Conservation (phyloP, 2,797 vertebrate genomes). For the Eremophila alpestris region DNA sequence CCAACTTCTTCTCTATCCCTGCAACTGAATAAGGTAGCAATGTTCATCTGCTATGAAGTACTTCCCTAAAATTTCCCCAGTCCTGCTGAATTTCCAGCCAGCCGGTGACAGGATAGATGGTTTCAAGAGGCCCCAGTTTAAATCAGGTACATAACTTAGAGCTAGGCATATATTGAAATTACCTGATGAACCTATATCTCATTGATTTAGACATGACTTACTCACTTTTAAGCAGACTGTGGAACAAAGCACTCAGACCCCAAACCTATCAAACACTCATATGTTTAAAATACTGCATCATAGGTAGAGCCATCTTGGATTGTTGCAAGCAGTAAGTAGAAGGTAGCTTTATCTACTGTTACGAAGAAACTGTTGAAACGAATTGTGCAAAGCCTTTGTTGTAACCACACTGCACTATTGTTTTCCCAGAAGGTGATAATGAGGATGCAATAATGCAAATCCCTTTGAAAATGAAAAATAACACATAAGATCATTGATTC, state of each 20-base stretch:
- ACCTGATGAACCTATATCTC: background rate
- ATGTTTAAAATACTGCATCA: background rate
- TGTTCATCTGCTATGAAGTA: background rate
- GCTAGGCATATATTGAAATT: background rate
- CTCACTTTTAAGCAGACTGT: background rate
- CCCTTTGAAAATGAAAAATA: constrained; percentile 14
- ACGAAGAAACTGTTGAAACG: background rate
- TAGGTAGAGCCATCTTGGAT: background rate
- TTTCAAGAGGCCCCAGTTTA: background rate
- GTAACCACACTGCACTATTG: background rate
- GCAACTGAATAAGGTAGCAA: background rate
- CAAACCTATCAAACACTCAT: background rate
- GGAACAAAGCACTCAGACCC: background rate
- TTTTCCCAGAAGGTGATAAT: background rate
- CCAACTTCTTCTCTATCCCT: background rate
- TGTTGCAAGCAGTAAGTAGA: background rate
- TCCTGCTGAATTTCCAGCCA: background rate
- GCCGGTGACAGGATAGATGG: background rate
- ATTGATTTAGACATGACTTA: background rate
- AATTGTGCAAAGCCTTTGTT: background rate
- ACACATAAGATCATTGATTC: background rate
- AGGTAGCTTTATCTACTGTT: background rate
- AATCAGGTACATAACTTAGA: background rate
- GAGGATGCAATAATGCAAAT: background rate
- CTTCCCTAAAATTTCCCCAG: background rate